Conservation (phyloP, 2,888 invertebrate species). For the Agrypnus murinus region DNA sequence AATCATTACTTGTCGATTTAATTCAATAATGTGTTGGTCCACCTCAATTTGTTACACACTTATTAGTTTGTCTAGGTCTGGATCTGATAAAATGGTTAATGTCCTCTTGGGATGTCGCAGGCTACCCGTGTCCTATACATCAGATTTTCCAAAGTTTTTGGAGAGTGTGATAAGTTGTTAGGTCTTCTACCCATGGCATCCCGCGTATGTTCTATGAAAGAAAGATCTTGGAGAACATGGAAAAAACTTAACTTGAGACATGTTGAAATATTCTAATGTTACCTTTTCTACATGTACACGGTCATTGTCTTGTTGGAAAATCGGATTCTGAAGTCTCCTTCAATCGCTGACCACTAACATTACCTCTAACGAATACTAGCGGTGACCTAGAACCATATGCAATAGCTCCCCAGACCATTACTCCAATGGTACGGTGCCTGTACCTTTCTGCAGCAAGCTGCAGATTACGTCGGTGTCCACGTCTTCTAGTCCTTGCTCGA, state of each 20-base stretch:
- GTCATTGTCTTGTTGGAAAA: slow-evolving; percentile 35
- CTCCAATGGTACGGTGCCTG: slow-evolving; percentile 19
- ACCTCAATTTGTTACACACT: neutral
- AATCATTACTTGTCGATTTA: too few species aligned
- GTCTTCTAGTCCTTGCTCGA: too few species aligned
- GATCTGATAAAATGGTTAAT: neutral
- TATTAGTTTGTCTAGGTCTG: neutral
- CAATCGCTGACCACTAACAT: slow-evolving; percentile 22
- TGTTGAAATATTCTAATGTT: neutral
- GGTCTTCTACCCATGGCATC: neutral
- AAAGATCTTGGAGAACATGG: neutral
- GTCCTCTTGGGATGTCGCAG: neutral
- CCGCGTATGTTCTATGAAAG: neutral
- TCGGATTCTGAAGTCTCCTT: slow-evolving; percentile 16
- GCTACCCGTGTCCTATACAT: neutral
- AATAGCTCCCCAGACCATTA: slow-evolving; percentile 40
- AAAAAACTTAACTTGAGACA: neutral
- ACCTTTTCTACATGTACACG: slow-evolving; percentile 19
- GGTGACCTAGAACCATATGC: slow-evolving; percentile 29
- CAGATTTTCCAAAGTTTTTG: neutral
- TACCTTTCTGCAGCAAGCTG: slow-evolving; percentile 25
- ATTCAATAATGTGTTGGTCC: neutral
- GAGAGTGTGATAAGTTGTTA: neutral
- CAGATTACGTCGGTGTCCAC: slow-evolving; percentile 22
- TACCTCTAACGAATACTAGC: slow-evolving; percentile 34